phyloP scores from a whole-genome alignment of 1,140 invertebrate species.

The Eupristina koningsbergeri region DNA sequence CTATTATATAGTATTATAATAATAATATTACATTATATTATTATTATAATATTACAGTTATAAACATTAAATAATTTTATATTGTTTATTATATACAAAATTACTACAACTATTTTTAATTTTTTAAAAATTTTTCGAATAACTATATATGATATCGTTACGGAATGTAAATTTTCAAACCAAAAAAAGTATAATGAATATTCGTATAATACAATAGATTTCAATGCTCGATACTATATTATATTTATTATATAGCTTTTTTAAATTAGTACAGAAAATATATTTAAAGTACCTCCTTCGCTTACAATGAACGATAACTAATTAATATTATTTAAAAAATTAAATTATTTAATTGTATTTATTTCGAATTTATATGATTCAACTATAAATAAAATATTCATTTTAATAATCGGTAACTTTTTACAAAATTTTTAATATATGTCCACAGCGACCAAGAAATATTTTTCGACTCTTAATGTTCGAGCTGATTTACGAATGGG shows the following conservation, averaged over 20 bases:
- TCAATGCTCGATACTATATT: no score
- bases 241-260: neutral
- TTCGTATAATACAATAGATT: no score
- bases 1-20: no score
- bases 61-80: no score
- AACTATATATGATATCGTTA: no score
- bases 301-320: neutral
- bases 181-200: no score
- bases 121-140: no score
- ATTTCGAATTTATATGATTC: neutral
- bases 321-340: no score
- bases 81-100: neutral
- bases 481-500: neutral
- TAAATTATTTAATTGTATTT: neutral
- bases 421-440: neutral
- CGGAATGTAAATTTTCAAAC: no score
- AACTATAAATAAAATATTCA: neutral
- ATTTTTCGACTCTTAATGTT: slow-evolving; percentile 9
- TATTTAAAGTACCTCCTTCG: neutral
- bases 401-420: neutral
- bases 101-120: neutral
- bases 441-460: slow-evolving; percentile 1
- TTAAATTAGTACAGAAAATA: neutral
- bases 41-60: no score
- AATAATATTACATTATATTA: no score